Evolutionary conservation across 1,140 invertebrate genomes (phyloP).

Genomic region (Magallana angulata): DNA sequence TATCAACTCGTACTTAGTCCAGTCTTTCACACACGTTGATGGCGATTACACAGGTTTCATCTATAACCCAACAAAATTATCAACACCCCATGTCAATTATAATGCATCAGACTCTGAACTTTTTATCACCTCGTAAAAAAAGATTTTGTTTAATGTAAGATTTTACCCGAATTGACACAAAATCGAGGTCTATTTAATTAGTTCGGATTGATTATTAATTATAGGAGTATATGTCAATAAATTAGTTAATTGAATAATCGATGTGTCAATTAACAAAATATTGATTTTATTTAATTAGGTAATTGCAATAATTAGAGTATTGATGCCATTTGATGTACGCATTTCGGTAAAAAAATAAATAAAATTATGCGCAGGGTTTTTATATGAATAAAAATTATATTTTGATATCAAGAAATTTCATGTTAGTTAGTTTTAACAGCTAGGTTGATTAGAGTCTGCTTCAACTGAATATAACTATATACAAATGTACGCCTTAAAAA

Average conservation of each 20-base stretch:
- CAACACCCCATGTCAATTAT: background rate
- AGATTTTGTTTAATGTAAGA: background rate
- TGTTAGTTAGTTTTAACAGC: too few relatives aligned
- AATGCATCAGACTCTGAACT: background rate
- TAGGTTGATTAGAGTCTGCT: too few relatives aligned
- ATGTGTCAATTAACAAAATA: conserved; percentile 20
- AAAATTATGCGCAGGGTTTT: too few relatives aligned
- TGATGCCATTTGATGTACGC: too few relatives aligned
- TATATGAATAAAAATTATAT: too few relatives aligned
- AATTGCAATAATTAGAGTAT: too few relatives aligned
- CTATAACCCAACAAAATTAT: background rate
- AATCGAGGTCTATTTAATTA: background rate
- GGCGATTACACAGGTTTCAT: background rate
- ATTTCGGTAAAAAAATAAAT: too few relatives aligned
- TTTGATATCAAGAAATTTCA: too few relatives aligned
- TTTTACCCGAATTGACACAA: conserved; percentile 12
- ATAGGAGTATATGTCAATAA: background rate
- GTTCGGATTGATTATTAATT: conserved; percentile 15
- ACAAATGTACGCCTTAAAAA: too few relatives aligned
- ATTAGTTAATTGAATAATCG: conserved; percentile 1
- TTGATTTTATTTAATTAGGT: background rate
- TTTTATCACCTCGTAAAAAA: background rate
- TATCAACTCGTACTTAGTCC: background rate
- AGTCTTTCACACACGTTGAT: background rate
- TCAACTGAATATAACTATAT: too few relatives aligned